These are phyloP conservation scores for Craterocephalus amniculus DNA, from an alignment of 2,797 vertebrate species.

Conservation along the genomic window DNA sequence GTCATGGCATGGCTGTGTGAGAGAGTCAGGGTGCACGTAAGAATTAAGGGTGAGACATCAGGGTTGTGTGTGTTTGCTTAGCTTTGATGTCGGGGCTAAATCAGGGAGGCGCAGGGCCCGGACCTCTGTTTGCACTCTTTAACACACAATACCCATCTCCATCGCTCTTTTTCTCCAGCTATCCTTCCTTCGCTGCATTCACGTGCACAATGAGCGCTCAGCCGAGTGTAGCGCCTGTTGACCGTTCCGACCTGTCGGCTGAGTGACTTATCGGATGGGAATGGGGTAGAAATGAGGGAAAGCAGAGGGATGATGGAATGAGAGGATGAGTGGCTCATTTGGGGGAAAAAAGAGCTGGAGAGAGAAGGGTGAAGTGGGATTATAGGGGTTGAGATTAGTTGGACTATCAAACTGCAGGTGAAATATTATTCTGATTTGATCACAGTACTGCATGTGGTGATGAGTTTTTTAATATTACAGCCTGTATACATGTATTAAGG, in stretches of 20 bases:
- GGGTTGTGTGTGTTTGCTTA: constrained; percentile 84
- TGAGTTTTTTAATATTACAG: too few relatives aligned
- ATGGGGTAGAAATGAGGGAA: constrained; percentile 22
- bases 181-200: constrained; percentile 82
- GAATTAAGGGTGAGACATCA: constrained; percentile 62
- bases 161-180: constrained; percentile 81
- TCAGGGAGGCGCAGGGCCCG: constrained; percentile 69
- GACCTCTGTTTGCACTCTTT: constrained; percentile 86
- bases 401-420: constrained; percentile 8
- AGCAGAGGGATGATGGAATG: constrained; percentile 30
- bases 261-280: constrained; percentile 60
- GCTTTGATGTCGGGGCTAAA: constrained; percentile 91
- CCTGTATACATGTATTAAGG: too few relatives aligned
- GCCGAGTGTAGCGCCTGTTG: constrained; percentile 88
- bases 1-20: constrained; percentile 48
- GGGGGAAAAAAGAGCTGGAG: constrained; percentile 5
- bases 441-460: neutral
- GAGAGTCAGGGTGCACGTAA: constrained; percentile 39
- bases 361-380: constrained; percentile 60
- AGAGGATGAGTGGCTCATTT: constrained; percentile 49
- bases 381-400: constrained; percentile 52
- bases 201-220: constrained; percentile 87
- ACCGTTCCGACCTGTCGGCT: constrained; percentile 85
- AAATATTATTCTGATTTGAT: constrained; percentile 27
- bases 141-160: constrained; percentile 79